Evolutionary conservation across 1,140 invertebrate species (phyloP).

Genomic region (Euwallacea fornicatus): DNA sequence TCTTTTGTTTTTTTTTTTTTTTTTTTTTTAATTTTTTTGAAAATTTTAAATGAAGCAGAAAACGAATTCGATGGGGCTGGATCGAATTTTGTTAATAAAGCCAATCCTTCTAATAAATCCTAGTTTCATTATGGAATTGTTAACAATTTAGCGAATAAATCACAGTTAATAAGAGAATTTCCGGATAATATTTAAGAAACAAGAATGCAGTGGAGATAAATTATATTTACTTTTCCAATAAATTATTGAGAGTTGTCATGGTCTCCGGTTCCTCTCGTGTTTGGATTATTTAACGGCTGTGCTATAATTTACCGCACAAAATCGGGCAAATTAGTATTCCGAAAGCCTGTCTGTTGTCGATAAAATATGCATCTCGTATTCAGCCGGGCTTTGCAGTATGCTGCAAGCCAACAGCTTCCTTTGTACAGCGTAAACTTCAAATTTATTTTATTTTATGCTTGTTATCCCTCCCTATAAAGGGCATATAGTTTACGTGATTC

Average conservation of each 20-base stretch:
- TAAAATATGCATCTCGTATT: slow-evolving; percentile 27
- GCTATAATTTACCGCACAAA: slow-evolving; percentile 23
- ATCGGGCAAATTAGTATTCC: slow-evolving; percentile 27
- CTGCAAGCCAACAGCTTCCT: slow-evolving; percentile 2
- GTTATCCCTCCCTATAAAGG: too few species aligned
- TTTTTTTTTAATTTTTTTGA: too few species aligned
- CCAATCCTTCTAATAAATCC: too few species aligned
- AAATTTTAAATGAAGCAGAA: too few species aligned
- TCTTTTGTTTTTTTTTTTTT: too few species aligned
- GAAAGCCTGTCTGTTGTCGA: slow-evolving; percentile 22
- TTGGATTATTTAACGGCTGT: slow-evolving; percentile 22
- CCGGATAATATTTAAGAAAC: neutral
- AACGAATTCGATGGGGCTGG: too few species aligned
- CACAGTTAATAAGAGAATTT: neutral
- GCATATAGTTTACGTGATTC: too few species aligned
- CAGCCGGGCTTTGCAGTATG: slow-evolving; percentile 9
- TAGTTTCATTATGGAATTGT: too few species aligned
- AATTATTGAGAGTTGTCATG: slow-evolving; percentile 20
- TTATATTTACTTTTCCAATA: slow-evolving; percentile 23
- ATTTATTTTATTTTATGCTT: too few species aligned
- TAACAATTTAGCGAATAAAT: neutral
- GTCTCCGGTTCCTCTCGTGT: slow-evolving; percentile 22
- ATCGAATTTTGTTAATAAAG: too few species aligned
- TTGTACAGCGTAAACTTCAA: neutral
- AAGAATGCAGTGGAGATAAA: slow-evolving; percentile 9